phyloP scores from a whole-genome alignment of 37 sponge, comb jelly and placozoan genomes.

The Cladorhizidae sp. region DNA sequence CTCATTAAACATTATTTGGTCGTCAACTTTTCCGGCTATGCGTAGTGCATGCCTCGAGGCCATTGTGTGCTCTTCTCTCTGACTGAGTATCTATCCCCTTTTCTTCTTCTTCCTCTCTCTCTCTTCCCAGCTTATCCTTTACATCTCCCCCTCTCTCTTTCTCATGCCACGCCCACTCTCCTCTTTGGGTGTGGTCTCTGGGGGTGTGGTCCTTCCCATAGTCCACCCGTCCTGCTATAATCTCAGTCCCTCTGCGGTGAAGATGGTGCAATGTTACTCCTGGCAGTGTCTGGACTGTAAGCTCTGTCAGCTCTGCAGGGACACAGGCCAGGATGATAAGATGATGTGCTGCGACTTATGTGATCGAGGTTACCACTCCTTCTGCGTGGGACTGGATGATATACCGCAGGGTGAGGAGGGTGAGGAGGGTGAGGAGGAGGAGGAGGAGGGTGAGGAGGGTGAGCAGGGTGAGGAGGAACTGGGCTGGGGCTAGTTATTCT shows the following conservation, averaged over 20 bases:
- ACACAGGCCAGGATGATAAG: conserved; percentile 74
- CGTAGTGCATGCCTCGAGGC: background rate
- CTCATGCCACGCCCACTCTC: conserved; percentile 22
- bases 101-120: background rate
- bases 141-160: conserved; percentile 2
- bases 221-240: conserved; percentile 75
- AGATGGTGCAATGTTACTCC: conserved; percentile 48
- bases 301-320: conserved; percentile 74
- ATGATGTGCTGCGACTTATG: conserved; percentile 94
- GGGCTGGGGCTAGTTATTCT: too few species aligned
- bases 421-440: too few species aligned
- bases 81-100: background rate
- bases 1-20: too few species aligned
- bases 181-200: background rate
- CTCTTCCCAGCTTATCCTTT: conserved; percentile 14
- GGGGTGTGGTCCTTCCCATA: conserved; percentile 14
- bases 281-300: conserved; percentile 96
- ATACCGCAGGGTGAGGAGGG: conserved; percentile 80
- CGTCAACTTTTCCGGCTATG: too few species aligned
- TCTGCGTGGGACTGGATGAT: conserved; percentile 72
- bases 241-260: conserved; percentile 34
- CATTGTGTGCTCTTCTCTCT: conserved; percentile 6
- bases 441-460: too few species aligned
- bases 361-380: conserved; percentile 96
- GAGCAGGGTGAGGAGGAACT: too few species aligned